Conservation (phyloP, 2,113 vertebrate species). For the Anolis sagrei region DNA sequence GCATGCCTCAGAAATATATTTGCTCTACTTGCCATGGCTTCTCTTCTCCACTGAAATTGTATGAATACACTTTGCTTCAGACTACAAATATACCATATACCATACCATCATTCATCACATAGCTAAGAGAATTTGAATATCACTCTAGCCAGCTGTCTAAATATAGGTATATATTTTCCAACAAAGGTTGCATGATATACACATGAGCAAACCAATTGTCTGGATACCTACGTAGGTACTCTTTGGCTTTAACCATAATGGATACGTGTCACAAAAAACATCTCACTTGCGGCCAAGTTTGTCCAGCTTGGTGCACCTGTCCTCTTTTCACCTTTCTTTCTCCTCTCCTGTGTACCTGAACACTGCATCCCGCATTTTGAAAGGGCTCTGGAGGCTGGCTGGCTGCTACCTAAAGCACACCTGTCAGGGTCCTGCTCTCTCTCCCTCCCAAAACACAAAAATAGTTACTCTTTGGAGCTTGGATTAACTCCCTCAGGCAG, state of each 20-base stretch:
- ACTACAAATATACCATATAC: background rate
- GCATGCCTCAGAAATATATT: background rate
- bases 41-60: background rate
- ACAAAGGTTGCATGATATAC: too few relatives aligned
- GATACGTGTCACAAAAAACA: background rate
- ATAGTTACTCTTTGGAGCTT: too few relatives aligned
- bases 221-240: too few relatives aligned
- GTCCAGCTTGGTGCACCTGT: background rate
- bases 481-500: too few relatives aligned
- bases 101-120: background rate
- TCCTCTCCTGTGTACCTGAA: background rate
- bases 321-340: too few relatives aligned
- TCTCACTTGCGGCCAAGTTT: background rate
- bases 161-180: too few relatives aligned
- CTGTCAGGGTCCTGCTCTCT: too few relatives aligned
- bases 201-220: too few relatives aligned
- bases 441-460: too few relatives aligned
- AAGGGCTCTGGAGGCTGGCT: too few relatives aligned
- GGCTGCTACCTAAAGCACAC: too few relatives aligned
- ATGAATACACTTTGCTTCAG: background rate
- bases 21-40: background rate
- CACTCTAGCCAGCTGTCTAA: background rate
- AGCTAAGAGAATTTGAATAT: background rate
- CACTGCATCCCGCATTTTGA: background rate
- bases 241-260: too few relatives aligned